Evolutionary conservation across 1,140 invertebrate genomes (phyloP).

Genomic region (Cydia pomonella): DNA sequence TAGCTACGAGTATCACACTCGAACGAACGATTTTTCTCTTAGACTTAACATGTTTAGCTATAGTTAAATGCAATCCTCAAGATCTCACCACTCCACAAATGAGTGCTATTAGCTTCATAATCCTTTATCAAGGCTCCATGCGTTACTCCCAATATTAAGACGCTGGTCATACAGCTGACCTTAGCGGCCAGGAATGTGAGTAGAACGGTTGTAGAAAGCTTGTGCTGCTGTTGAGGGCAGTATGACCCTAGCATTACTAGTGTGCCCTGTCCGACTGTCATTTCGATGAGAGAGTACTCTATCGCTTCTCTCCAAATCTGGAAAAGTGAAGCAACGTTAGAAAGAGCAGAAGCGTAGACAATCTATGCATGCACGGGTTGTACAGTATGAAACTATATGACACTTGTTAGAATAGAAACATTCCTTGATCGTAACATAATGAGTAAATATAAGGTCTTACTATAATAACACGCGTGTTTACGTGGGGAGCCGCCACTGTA

Average conservation of each 20-base stretch:
- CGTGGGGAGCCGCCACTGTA: too few relatives aligned
- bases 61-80: too few relatives aligned
- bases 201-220: slow-evolving; percentile 53
- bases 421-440: too few relatives aligned
- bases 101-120: slow-evolving; percentile 57
- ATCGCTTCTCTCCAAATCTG: slow-evolving; percentile 70
- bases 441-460: too few relatives aligned
- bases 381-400: too few relatives aligned
- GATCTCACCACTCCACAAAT: slow-evolving; percentile 55
- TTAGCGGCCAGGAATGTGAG: slow-evolving; percentile 56
- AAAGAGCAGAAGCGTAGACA: too few relatives aligned
- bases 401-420: too few relatives aligned
- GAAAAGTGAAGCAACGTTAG: slow-evolving; percentile 32
- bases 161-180: slow-evolving; percentile 48
- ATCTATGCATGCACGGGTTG: too few relatives aligned
- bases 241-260: slow-evolving; percentile 68
- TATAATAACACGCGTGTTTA: too few relatives aligned
- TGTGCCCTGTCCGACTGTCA: slow-evolving; percentile 61
- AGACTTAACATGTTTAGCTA: too few relatives aligned
- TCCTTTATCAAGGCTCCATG: slow-evolving; percentile 62
- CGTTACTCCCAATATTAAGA: slow-evolving; percentile 55
- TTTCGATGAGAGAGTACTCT: slow-evolving; percentile 63
- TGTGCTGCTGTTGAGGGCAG: slow-evolving; percentile 58
- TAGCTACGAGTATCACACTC: too few relatives aligned
- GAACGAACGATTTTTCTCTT: too few relatives aligned